Conservation (phyloP, 1,140 invertebrate genomes). For the Drosophila carrolli region DNA sequence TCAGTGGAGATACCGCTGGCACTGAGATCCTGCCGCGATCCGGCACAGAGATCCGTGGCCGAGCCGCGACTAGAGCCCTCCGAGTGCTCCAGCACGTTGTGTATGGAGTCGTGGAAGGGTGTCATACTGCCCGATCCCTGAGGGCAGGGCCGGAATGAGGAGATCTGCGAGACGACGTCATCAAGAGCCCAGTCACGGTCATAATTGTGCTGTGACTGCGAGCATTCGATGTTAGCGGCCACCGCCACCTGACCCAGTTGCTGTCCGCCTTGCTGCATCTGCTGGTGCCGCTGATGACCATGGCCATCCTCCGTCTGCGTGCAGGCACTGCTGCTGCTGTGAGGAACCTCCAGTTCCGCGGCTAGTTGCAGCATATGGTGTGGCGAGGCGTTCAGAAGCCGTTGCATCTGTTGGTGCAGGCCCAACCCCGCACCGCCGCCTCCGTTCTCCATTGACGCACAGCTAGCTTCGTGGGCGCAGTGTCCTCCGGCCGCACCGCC, state of each 20-base stretch:
- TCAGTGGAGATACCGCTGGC: conserved; percentile 80
- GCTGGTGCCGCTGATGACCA: conserved; percentile 58
- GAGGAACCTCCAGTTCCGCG: conserved; percentile 55
- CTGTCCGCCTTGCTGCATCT: conserved; percentile 45
- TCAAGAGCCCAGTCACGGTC: conserved; percentile 83
- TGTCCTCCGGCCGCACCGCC: conserved; percentile 20
- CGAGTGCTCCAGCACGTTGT: conserved; percentile 83
- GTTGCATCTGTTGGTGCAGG: conserved; percentile 56
- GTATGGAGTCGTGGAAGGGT: conserved; percentile 84
- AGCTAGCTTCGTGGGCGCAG: conserved; percentile 42
- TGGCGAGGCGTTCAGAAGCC: conserved; percentile 59
- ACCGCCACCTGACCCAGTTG: conserved; percentile 85
- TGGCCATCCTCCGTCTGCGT: conserved; percentile 67
- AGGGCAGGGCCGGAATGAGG: conserved; percentile 82
- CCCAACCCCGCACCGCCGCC: conserved; percentile 16
- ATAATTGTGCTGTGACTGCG: conserved; percentile 85
- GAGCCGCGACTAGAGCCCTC: conserved; percentile 77
- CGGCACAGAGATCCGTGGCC: conserved; percentile 75
- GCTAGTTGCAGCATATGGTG: conserved; percentile 71
- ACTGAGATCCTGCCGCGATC: conserved; percentile 80
- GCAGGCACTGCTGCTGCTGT: conserved; percentile 65
- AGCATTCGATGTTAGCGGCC: conserved; percentile 87
- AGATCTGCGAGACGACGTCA: conserved; percentile 84
- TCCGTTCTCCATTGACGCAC: conserved; percentile 52
- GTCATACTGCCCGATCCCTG: conserved; percentile 84